phyloP scores from a whole-genome alignment of 2,113 vertebrate species.

The Isurus oxyrinchus region DNA sequence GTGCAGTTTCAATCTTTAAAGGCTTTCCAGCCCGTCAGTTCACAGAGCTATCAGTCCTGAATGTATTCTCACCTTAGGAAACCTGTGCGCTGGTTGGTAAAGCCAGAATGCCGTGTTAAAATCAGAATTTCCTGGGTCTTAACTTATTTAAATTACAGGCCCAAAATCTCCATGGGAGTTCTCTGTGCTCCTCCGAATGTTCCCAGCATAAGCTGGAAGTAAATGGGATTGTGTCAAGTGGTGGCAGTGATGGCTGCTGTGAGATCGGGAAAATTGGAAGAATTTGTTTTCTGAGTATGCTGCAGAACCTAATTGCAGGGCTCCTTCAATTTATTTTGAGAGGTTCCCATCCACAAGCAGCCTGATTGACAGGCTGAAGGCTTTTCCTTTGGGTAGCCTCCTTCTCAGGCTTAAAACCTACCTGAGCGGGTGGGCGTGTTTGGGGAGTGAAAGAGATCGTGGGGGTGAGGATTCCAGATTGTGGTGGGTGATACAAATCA shows the following conservation, averaged over 20 bases:
- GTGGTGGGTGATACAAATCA: not conserved
- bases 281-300: not conserved
- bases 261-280: not conserved
- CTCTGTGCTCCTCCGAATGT: not conserved
- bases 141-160: not conserved
- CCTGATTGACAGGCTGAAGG: not conserved
- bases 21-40: not conserved
- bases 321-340: too few relatives aligned
- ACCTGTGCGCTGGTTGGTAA: not conserved
- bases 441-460: not conserved
- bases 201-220: not conserved
- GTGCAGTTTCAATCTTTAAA: not conserved
- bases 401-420: not conserved
- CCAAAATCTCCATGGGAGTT: not conserved
- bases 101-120: not conserved
- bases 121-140: not conserved
- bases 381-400: not conserved
- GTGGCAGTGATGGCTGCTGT: not conserved
- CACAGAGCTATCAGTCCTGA: not conserved
- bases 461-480: not conserved
- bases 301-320: not conserved
- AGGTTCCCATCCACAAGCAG: too few relatives aligned
- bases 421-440: not conserved
- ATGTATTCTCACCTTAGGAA: not conserved
- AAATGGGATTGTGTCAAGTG: not conserved